Evolutionary conservation across 2,113 vertebrate species (phyloP), one percentile per base, ranked within the genome.

Genomic region (Ailurus styani): DNA sequence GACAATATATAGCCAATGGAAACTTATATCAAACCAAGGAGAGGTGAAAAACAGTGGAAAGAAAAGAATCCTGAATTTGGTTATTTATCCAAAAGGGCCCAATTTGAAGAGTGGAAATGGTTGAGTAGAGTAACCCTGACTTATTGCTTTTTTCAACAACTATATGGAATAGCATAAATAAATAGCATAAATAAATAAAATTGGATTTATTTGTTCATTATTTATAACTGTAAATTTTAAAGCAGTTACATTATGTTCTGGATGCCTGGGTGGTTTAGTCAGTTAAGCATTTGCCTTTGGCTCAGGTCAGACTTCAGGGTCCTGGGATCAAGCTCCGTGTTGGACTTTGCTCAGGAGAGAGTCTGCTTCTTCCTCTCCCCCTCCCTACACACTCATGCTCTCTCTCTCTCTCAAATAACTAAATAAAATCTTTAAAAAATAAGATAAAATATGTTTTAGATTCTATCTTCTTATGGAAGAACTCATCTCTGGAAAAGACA

Each of bases 1-100:
- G 7, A 9, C 7, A 47, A 1, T n/a, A 37, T 3, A 54, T 23
- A 23, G 0, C 10, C 11, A 1, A 37, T 31, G 27, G 29, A 85
- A 25, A 81, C 31, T 47, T 57, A 0, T 0, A 3, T 13, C 14
- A n/a, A 37, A 3, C 47, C 60, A n/a, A 13, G 15, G 27, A 70
- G 9, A 9, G 10, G 25, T 3, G 9, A 18, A 52, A 10, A 31
- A 42, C 18, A 15, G 17, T 3, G 2, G 4, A 50, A 37, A 37
- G 37, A 62, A 42, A 78, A 54, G 20, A 54, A 55, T 31, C 29
- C 42, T 72, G 25, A 37, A n/a, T 52, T 7, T 64, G 20, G 81
- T 50, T 25, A n/a, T 72, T 60, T 37, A 52, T 31, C 37, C 6
- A 4, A 29, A 40, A 54, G 6, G 72, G 14, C 6, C 34, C 27